Evolutionary conservation across 2,797 vertebrate genomes (phyloP).

Genomic region (Luscinia megarhynchos): DNA sequence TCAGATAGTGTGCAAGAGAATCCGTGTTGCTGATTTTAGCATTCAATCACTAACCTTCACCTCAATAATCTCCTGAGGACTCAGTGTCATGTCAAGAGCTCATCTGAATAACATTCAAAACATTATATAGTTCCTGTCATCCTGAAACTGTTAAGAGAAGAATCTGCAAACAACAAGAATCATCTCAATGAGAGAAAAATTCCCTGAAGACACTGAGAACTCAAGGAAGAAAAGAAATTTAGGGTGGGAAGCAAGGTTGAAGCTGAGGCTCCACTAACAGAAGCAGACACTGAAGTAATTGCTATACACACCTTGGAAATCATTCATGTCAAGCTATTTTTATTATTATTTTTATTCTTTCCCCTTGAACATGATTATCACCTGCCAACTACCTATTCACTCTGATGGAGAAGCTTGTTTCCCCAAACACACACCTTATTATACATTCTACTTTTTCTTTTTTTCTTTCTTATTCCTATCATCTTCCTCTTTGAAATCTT

Average conservation of each 20-base stretch:
- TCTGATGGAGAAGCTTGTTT: not conserved
- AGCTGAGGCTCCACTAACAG: not conserved
- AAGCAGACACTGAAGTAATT: not conserved
- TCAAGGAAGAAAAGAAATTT: not conserved
- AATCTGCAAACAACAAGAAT: conserved; percentile 28
- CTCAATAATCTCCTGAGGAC: not conserved
- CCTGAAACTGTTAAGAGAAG: not conserved
- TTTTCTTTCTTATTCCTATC: not conserved
- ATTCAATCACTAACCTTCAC: conserved; percentile 24
- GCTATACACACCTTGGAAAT: not conserved
- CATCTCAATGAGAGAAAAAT: not conserved
- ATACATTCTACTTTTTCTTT: not conserved
- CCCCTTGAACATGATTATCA: not conserved
- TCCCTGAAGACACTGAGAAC: not conserved
- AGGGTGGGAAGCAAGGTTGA: not conserved
- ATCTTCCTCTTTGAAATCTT: not conserved
- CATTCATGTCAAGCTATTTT: not conserved
- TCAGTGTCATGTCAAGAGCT: conserved; percentile 1
- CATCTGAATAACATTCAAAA: conserved; percentile 16
- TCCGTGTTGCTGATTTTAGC: not conserved
- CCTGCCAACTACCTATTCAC: not conserved
- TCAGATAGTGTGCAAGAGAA: not conserved
- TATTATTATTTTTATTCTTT: not conserved
- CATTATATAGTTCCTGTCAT: not conserved
- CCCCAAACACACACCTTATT: not conserved